Evolutionary conservation across 2,113 vertebrate genomes (phyloP).

Genomic region (Nothoprocta perdicaria): DNA sequence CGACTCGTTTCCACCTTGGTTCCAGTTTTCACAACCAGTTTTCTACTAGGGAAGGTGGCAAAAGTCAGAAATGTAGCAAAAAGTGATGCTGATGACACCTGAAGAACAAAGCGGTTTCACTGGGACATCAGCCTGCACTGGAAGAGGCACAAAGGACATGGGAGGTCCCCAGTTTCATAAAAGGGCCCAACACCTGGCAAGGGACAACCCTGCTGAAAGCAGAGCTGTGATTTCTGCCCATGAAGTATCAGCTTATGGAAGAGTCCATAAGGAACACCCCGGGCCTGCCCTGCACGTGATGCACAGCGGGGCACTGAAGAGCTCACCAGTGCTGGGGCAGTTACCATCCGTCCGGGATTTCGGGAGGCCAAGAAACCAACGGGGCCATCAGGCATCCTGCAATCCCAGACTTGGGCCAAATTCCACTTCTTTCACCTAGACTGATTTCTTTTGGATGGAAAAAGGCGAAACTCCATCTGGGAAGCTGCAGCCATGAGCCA

Average conservation of each 20-base stretch:
- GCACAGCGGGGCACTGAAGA: background rate
- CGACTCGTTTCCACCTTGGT: background rate
- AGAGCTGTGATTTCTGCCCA: background rate
- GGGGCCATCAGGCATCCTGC: background rate
- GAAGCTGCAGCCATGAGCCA: background rate
- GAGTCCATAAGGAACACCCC: background rate
- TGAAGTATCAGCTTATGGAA: background rate
- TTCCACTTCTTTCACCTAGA: background rate
- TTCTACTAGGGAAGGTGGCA: background rate
- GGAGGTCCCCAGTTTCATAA: background rate
- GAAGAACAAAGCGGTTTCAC: background rate
- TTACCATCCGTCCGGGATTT: conserved; percentile 20
- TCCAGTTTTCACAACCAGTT: background rate
- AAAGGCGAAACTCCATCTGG: background rate
- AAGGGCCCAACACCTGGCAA: background rate
- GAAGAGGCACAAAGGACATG: background rate
- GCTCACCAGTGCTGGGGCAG: background rate
- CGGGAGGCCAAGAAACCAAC: background rate
- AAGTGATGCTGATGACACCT: background rate
- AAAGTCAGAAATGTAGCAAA: background rate
- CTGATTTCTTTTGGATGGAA: background rate
- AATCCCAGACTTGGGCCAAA: background rate
- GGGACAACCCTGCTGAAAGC: background rate
- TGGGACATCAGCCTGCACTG: background rate
- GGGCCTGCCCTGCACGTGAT: background rate